phyloP scores from a whole-genome alignment of 2,113 vertebrate species.

The Engraulis encrasicolus region DNA sequence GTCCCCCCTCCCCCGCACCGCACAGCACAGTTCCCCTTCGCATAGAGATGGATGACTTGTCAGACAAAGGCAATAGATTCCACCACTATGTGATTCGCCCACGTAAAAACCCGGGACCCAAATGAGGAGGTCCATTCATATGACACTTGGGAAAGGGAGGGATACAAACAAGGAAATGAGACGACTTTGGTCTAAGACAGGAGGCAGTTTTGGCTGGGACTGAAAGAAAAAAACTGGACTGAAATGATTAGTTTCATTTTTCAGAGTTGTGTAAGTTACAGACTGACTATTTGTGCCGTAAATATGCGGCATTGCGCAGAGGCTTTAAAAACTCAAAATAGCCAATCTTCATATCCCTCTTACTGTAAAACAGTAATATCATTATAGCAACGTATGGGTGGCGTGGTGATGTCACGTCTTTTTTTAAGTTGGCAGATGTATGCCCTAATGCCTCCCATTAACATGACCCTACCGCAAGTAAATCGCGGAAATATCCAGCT shows the following conservation, averaged over 20 bases:
- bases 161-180: constrained; percentile 78
- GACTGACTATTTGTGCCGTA: not conserved
- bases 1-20: constrained; percentile 67
- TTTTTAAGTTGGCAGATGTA: not conserved
- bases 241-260: not conserved
- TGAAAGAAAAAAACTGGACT: not conserved
- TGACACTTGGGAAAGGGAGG: constrained; percentile 83
- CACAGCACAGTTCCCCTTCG: constrained; percentile 54
- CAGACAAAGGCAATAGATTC: constrained; percentile 99
- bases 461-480: not conserved
- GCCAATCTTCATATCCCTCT: not conserved
- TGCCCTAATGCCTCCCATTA: not conserved
- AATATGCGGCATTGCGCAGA: not conserved
- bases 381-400: not conserved
- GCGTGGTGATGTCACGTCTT: not conserved
- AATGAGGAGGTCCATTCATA: constrained; percentile 89
- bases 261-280: not conserved
- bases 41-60: constrained; percentile 98
- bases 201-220: constrained; percentile 67
- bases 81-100: constrained; percentile 99
- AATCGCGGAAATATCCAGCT: not conserved
- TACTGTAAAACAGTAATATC: not conserved
- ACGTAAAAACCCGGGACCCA: constrained; percentile 87
- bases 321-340: not conserved
- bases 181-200: constrained; percentile 75